Conservation (phyloP, 2,797 vertebrate species). For the Hydrocynus forskahlii region DNA sequence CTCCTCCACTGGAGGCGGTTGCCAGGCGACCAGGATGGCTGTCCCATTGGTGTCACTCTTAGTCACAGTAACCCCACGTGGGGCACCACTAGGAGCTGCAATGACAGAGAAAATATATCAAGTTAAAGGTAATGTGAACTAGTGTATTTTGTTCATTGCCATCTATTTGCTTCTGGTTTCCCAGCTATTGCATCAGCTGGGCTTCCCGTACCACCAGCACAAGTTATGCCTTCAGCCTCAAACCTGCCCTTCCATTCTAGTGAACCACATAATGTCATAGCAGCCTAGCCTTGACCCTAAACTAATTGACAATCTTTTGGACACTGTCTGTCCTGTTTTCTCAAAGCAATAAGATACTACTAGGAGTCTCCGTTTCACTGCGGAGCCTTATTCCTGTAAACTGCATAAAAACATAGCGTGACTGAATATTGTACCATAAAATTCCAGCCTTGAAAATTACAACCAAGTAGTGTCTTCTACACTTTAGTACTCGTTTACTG, state of each 20-base stretch:
- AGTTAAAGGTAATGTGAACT: conserved; percentile 18
- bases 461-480: not conserved
- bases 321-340: not conserved
- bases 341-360: not conserved
- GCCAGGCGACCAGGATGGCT: conserved; percentile 93
- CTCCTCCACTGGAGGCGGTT: conserved; percentile 93
- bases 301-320: not conserved
- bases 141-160: conserved; percentile 5
- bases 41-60: conserved; percentile 95
- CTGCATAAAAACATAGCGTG: no score
- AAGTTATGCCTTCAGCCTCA: not conserved
- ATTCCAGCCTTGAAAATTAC: conserved; percentile 24
- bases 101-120: conserved; percentile 33
- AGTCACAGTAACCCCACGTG: conserved; percentile 89
- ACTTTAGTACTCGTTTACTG: not conserved
- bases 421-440: not conserved
- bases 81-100: conserved; percentile 92
- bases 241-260: conserved; percentile 3
- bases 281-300: not conserved
- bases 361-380: not conserved
- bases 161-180: conserved; percentile 11
- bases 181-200: conserved; percentile 36
- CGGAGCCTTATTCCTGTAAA: not conserved
- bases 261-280: not conserved
- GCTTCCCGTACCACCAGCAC: not conserved